Base-by-base conservation (phyloP, 2,888 invertebrate genomes). In the Dusona sp. region DNA sequence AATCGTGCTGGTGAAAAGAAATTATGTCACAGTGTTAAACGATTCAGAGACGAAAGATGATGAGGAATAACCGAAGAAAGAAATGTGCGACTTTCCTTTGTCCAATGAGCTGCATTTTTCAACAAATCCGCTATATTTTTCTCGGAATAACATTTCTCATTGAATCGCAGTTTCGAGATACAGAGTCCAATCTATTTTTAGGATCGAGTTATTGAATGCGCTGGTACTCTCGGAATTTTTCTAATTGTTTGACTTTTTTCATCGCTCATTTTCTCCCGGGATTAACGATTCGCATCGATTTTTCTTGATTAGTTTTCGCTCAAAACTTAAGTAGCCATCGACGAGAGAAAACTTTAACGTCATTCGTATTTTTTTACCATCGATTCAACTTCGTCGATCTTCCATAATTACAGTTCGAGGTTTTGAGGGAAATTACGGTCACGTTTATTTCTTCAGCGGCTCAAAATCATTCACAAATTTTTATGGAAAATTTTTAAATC, bases 231-330 rank as follows among this genome's bases (percentile, higher is more conserved):
- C 29, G 75, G 74, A 57, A 75, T 85, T 86, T 79, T 57, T 67
- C 38, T 73, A 64, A 70, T 85, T 74, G 64, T 54, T 64, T 75
- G 64, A n/a, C 57, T 67, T 57, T 67, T 38, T 72, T 79, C 51
- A 16, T 42, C 79, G 61, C 45, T 61, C 25, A 45, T 61, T 22
- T 61, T 19, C 48, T 22, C 29, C 22, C 48, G 65, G 61, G 48
- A 85, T 85, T 85, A 85, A 81, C 61, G 81, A 85, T 78, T 85
- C 78, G 85, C 29, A 61, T 78, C 81, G 67, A 29, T 78, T 45
- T 42, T 22, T 38, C 36, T 57, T 73, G 45, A 54, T 83, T n/a
- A 67, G 70, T 74, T 79, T 64, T 64, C 2, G 0, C 51, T 29
- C n/a, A 16, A 19, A 72, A 4, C 25, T 25, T 22, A 8, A 22